Evolutionary conservation across 1,140 invertebrate genomes (phyloP), one percentile per base, ranked within the genome.

Genomic region (Diorhabda carinulata): DNA sequence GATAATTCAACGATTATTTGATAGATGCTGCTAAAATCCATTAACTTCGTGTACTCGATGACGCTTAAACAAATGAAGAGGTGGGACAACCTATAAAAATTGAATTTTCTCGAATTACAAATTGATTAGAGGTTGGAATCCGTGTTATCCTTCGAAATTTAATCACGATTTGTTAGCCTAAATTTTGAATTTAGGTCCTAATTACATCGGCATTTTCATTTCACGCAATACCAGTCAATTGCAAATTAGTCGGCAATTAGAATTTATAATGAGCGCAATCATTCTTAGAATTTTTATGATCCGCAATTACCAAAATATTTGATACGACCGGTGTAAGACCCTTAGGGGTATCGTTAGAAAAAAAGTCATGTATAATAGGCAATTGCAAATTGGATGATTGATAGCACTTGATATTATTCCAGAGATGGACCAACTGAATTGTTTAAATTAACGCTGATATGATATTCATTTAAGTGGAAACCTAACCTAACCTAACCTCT

Each of bases 211-310:
- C 6, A 52, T 52, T 52, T 52, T 52, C 47, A 52, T 52, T 52
- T 52, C 47, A 52, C 47, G 47, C 47, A 52, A 52, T 52, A 52
- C n/a, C 47, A 52, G 47, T 52, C 47, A 52, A 52, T 52, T 52
- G 47, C 47, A n/a, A 52, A 52, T 52, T 52, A 8, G 47, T 8
- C 25, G n/a, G 47, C 47, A 52, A 52, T 52, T 52, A 52, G 47
- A 52, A 3, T 52, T 52, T 52, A 52, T 52, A 52, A 52, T 52
- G 6, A 52, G 47, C 47, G 9, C 5, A 6, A 52, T 52, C 47
- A n/a, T n/a, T 8, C 6, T 52, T n/a, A 52, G 47, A 52, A 52
- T 52, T 52, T 52, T 52, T 52, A 6, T 52, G 47, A 52, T 52
- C 6, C 47, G 47, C 6, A 52, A 52, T 52, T 52, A 52, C 47